These are phyloP conservation scores for Pediacus dermestoides DNA, from an alignment of 2,888 invertebrate species.

Conservation along the genomic window DNA sequence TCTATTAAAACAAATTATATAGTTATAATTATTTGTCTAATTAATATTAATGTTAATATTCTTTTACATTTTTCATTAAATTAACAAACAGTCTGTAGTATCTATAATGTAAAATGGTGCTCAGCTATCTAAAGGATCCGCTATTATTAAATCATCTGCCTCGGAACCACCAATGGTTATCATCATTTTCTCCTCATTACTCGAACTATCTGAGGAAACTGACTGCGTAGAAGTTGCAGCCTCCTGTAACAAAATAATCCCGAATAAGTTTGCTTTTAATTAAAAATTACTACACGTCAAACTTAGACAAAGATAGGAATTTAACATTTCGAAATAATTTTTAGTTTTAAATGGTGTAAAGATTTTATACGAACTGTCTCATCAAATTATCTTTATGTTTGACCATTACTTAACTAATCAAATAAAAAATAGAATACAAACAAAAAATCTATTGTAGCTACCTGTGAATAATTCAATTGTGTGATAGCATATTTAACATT, in stretches of 20 bases:
- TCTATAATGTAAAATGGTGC: constrained; percentile 27
- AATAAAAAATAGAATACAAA: too few species aligned
- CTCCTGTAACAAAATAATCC: constrained; percentile 53
- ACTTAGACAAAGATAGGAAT: neutral
- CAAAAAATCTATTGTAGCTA: too few species aligned
- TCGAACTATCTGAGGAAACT: constrained; percentile 65
- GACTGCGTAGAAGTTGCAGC: constrained; percentile 72
- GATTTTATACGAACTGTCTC: constrained; percentile 12
- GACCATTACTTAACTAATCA: constrained; percentile 5
- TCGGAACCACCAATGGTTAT: constrained; percentile 65
- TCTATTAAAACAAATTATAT: too few species aligned
- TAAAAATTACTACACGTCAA: constrained; percentile 7
- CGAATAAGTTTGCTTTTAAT: too few species aligned
- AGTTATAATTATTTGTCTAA: too few species aligned
- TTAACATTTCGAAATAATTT: too few species aligned
- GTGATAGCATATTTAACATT: constrained; percentile 49
- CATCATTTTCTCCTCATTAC: constrained; percentile 75
- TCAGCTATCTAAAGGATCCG: constrained; percentile 52
- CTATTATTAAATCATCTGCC: constrained; percentile 47
- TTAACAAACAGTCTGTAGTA: constrained; percentile 21
- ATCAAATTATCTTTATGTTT: too few species aligned
- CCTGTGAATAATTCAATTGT: constrained; percentile 50
- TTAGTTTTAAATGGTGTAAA: constrained; percentile 25
- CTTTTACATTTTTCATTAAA: constrained; percentile 13
- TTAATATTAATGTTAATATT: too few species aligned